Conservation (phyloP, 1,140 invertebrate genomes). For the Halyomorpha halys region DNA sequence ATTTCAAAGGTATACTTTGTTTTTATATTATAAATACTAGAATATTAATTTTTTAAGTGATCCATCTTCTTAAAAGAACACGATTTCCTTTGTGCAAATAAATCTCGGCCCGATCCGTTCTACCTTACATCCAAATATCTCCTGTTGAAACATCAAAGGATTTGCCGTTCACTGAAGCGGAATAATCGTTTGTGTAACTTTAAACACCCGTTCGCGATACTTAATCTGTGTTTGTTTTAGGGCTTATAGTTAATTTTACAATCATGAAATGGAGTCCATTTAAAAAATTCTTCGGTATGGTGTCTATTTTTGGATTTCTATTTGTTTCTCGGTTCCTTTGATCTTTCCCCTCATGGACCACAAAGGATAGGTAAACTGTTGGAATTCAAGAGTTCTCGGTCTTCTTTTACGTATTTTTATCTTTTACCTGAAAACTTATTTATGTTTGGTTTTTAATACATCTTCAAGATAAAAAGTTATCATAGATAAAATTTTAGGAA, state of each 20-base stretch:
- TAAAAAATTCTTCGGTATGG: neutral
- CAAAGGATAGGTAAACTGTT: conserved; percentile 8
- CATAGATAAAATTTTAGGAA: no score
- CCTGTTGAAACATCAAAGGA: conserved; percentile 14
- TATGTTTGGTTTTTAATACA: no score
- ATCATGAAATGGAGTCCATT: neutral
- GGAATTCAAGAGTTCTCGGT: no score
- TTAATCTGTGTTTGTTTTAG: neutral
- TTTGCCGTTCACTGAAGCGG: conserved; percentile 12
- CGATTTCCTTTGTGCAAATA: conserved; percentile 6
- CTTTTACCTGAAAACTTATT: no score
- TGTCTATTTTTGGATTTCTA: conserved; percentile 17
- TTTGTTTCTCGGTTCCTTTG: conserved; percentile 12
- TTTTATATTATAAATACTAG: neutral
- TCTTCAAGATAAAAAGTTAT: no score
- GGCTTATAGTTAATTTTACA: neutral
- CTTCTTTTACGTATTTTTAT: no score
- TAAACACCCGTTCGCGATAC: neutral
- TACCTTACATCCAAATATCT: neutral
- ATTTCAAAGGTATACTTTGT: conserved; percentile 27
- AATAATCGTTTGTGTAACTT: conserved; percentile 10
- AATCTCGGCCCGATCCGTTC: neutral
- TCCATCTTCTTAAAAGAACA: neutral
- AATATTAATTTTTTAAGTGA: neutral
- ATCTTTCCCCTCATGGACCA: conserved; percentile 15